Percentiles rank a stretch among this genome's conserved stretches.
Conservation (phyloP, 2,888 invertebrate species). For the Choreutis nemorana region DNA sequence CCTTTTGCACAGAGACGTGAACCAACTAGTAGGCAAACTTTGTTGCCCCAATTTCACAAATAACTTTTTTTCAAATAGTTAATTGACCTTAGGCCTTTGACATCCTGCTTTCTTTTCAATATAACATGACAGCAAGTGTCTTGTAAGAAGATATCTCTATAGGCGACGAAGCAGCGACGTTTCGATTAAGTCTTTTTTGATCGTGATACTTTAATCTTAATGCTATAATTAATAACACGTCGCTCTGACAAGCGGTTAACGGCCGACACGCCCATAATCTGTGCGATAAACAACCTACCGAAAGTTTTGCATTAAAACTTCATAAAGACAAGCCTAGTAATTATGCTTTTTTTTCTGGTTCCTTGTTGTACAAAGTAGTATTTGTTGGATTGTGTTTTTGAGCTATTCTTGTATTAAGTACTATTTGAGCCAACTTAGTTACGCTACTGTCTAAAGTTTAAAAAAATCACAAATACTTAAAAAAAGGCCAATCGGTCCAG, state of each 20-base stretch:
- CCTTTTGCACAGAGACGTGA: too few species aligned
- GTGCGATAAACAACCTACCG: conserved; percentile 4
- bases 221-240: conserved; percentile 15
- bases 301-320: not conserved
- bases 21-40: too few species aligned
- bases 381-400: conserved; percentile 2
- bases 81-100: conserved; percentile 5
- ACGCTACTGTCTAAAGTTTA: too few species aligned
- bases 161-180: conserved; percentile 14
- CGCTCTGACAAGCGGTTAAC: conserved; percentile 15
- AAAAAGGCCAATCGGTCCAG: too few species aligned
- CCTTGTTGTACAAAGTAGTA: too few species aligned
- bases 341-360: too few species aligned
- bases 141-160: conserved; percentile 17
- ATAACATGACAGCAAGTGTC: conserved; percentile 6
- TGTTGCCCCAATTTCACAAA: too few species aligned
- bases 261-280: conserved; percentile 13
- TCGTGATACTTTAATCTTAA: conserved; percentile 8
- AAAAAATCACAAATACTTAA: too few species aligned
- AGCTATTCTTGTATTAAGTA: too few species aligned
- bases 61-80: too few species aligned
- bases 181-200: conserved; percentile 16
- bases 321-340: not conserved
- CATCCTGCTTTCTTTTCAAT: conserved; percentile 7
- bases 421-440: too few species aligned